Evolutionary conservation across 1,140 invertebrate species (phyloP).

Genomic region (Brachionus rotundiformis): DNA sequence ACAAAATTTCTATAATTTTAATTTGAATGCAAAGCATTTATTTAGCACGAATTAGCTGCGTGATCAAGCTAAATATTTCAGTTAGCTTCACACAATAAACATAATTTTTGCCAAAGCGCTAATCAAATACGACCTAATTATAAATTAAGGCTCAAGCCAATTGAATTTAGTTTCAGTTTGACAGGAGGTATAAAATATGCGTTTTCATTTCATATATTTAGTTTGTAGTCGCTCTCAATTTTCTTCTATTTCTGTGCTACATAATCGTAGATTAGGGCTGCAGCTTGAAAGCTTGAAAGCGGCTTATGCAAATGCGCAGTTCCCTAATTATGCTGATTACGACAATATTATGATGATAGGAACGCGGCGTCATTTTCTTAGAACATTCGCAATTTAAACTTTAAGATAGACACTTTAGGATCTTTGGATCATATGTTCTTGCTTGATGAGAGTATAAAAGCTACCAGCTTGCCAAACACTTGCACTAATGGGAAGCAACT

Average conservation of each 20-base stretch:
- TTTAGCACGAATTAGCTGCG: not conserved
- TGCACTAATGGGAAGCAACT: not conserved
- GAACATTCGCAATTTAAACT: slow-evolving; percentile 30
- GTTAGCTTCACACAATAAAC: slow-evolving; percentile 24
- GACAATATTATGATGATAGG: not conserved
- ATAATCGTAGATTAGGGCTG: slow-evolving; percentile 31
- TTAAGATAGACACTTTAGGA: not conserved
- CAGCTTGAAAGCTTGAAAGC: not conserved
- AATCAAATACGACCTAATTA: slow-evolving; percentile 50
- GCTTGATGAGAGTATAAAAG: not conserved
- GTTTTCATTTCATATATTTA: not conserved
- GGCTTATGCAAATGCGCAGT: slow-evolving; percentile 12
- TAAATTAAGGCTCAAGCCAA: slow-evolving; percentile 20
- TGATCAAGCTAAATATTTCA: slow-evolving; percentile 34
- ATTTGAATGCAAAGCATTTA: not conserved
- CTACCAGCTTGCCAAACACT: not conserved
- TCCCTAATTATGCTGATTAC: slow-evolving; percentile 30
- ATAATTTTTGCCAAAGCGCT: slow-evolving; percentile 40
- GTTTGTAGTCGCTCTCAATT: not conserved
- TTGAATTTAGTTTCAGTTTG: slow-evolving; percentile 17
- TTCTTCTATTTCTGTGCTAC: not conserved
- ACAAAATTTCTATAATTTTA: not conserved
- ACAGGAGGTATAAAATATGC: slow-evolving; percentile 46
- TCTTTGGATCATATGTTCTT: not conserved
- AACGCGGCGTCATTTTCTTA: slow-evolving; percentile 39